Conservation (phyloP, 2,113 vertebrate species). For the Ondatra zibethicus region DNA sequence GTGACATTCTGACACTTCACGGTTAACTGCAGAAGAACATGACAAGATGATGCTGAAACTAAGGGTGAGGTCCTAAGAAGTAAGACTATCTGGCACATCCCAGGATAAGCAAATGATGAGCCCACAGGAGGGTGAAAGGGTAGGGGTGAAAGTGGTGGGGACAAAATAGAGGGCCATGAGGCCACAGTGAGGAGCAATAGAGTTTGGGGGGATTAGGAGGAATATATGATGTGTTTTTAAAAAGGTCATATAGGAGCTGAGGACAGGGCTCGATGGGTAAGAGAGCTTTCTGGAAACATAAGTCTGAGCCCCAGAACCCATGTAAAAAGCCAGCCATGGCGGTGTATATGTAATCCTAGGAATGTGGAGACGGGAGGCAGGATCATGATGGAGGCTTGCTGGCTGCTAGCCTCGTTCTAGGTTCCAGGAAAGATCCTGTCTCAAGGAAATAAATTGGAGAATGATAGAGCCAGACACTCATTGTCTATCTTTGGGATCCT, state of each 20-base stretch:
- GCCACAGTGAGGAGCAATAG: accelerated
- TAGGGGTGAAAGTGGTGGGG: accelerated
- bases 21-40: neutral
- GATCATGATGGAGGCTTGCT: neutral
- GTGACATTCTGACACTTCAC: neutral
- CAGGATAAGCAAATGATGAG: neutral
- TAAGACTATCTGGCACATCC: neutral
- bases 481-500: neutral
- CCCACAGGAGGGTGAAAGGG: neutral
- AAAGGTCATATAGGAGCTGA: neutral
- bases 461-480: neutral
- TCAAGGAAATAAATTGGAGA: neutral
- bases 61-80: neutral
- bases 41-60: neutral
- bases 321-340: neutral
- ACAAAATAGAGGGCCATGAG: too few relatives aligned
- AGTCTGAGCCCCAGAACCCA: neutral
- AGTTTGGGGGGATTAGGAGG: neutral
- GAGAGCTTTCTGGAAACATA: neutral
- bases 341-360: neutral
- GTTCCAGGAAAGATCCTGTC: neutral
- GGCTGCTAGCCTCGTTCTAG: neutral
- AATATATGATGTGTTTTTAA: neutral
- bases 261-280: neutral
- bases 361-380: neutral